phyloP scores from a whole-genome alignment of 2,113 vertebrate species.

The Eretmochelys imbricata region DNA sequence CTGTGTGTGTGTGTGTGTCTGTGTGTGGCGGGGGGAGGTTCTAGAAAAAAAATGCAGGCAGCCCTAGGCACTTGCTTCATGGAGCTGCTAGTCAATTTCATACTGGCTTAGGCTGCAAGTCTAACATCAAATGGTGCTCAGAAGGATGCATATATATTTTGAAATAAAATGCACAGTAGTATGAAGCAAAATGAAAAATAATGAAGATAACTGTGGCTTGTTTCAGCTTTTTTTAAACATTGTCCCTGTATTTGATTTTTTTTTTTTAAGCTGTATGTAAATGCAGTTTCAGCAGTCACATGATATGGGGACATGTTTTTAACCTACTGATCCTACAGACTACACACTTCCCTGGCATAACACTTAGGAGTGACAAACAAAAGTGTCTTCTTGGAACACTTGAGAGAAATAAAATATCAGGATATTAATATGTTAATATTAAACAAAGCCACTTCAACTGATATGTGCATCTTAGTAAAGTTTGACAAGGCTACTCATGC shows the following conservation, averaged over 20 bases:
- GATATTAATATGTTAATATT: neutral
- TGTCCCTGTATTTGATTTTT: neutral
- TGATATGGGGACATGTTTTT: neutral
- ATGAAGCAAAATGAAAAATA: constrained; percentile 4
- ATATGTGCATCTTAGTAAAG: neutral
- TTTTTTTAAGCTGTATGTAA: neutral
- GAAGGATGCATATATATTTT: neutral
- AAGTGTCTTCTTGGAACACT: neutral
- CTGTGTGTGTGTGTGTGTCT: neutral
- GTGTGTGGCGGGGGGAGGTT: neutral
- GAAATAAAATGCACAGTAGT: neutral
- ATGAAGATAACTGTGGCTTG: rapidly evolving
- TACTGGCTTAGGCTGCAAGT: rapidly evolving
- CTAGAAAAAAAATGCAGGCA: neutral
- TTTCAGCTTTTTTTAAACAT: neutral
- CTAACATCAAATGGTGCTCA: neutral
- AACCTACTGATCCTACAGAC: neutral
- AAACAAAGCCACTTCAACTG: neutral
- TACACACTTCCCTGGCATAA: neutral
- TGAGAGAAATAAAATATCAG: neutral
- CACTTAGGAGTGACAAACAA: neutral
- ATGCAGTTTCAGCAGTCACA: neutral
- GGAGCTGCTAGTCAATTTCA: neutral
- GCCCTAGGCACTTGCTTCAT: neutral
- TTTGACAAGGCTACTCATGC: rapidly evolving